phyloP scores from a whole-genome alignment of 1,140 invertebrate genomes.

The Drosophila guanche region DNA sequence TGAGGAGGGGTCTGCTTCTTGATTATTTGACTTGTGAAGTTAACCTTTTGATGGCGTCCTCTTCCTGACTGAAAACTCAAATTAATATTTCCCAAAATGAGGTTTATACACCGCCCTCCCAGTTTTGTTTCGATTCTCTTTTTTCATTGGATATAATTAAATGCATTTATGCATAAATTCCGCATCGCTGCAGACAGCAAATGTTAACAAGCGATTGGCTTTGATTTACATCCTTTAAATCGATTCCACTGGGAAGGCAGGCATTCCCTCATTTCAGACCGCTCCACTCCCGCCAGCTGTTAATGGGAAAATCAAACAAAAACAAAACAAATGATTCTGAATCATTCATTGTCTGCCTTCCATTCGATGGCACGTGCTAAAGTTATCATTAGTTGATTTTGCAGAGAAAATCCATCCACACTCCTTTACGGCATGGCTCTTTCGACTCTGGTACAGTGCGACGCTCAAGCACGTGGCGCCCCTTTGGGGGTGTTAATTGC shows the following conservation, averaged over 20 bases:
- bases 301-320: constrained; percentile 47
- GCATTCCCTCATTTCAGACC: neutral
- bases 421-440: constrained; percentile 11
- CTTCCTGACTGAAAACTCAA: neutral
- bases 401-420: constrained; percentile 5
- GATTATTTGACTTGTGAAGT: constrained; percentile 39
- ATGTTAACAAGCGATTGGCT: constrained; percentile 60
- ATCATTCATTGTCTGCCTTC: constrained; percentile 56
- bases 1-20: constrained; percentile 7
- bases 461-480: constrained; percentile 38
- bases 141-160: constrained; percentile 53
- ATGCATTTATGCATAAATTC: constrained; percentile 71
- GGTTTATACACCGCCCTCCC: constrained; percentile 4
- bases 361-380: constrained; percentile 47
- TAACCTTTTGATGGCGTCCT: constrained; percentile 32
- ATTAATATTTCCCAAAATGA: constrained; percentile 7
- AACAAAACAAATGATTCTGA: constrained; percentile 44
- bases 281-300: constrained; percentile 12
- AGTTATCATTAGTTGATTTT: constrained; percentile 31
- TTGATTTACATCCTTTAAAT: constrained; percentile 59
- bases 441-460: constrained; percentile 7
- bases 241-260: constrained; percentile 4
- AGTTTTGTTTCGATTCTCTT: constrained; percentile 12
- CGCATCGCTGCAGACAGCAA: constrained; percentile 37
- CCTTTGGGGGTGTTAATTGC: constrained; percentile 50